Evolutionary conservation across 2,113 vertebrate species (phyloP).

Genomic region (Thryonomys swinderianus): DNA sequence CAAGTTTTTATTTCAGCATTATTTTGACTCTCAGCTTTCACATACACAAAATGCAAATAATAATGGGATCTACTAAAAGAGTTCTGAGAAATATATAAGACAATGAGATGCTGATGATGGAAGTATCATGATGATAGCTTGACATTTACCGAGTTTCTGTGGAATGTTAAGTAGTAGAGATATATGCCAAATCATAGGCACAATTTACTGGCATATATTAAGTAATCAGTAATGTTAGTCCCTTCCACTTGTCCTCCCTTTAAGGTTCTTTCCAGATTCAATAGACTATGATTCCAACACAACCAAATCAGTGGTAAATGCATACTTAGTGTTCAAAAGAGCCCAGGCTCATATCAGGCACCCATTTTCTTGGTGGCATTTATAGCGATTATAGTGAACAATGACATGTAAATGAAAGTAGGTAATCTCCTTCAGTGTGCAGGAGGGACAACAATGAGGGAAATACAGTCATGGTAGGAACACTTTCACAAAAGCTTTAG

Average conservation of each 20-base stretch:
- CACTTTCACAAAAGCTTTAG: not conserved
- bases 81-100: not conserved
- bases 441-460: not conserved
- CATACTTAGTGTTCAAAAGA: not conserved
- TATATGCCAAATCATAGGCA: not conserved
- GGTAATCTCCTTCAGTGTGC: not conserved
- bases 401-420: not conserved
- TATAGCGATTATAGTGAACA: not conserved
- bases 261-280: not conserved
- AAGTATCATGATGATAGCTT: not conserved
- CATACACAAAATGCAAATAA: not conserved
- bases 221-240: not conserved
- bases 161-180: not conserved
- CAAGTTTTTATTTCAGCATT: not conserved
- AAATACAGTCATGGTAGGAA: not conserved
- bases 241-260: not conserved
- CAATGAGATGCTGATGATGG: not conserved
- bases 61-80: not conserved
- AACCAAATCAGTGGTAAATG: not conserved
- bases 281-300: not conserved
- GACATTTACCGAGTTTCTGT: not conserved
- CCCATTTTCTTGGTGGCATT: not conserved
- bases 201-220: not conserved
- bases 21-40: not conserved
- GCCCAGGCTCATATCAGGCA: not conserved